phyloP scores from a whole-genome alignment of 1,140 invertebrate species.

The Thaumatotibia leucotreta region DNA sequence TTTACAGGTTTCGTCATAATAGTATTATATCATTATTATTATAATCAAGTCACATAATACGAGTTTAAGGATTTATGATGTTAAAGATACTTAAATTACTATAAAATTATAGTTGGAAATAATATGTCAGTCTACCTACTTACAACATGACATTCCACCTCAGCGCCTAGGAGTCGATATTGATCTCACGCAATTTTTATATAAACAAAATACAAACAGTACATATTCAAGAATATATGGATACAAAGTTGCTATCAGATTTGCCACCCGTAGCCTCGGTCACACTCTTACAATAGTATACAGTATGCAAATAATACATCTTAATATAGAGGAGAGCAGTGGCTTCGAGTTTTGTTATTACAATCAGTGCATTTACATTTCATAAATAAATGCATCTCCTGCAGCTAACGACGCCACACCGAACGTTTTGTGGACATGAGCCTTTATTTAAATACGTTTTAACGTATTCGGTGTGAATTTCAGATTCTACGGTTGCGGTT shows the following conservation, averaged over 20 bases:
- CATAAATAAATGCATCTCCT: conserved; percentile 74
- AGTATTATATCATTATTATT: no score
- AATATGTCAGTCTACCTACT: no score
- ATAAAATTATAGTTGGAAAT: no score
- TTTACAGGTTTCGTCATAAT: no score
- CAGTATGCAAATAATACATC: conserved; percentile 72
- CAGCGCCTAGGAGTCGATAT: no score
- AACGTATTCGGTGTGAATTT: conserved; percentile 30
- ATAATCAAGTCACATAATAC: no score
- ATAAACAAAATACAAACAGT: not conserved
- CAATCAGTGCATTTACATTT: conserved; percentile 75
- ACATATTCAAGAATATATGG: not conserved
- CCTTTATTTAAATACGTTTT: conserved; percentile 54
- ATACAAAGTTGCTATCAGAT: conserved; percentile 16
- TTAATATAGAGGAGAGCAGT: conserved; percentile 72
- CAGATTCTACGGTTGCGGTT: conserved; percentile 14
- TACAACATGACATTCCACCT: no score
- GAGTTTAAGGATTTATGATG: no score
- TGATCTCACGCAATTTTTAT: no score
- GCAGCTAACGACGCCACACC: conserved; percentile 58
- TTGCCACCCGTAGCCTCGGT: conserved; percentile 35
- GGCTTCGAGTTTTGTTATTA: conserved; percentile 73
- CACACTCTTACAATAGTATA: conserved; percentile 40
- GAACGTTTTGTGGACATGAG: conserved; percentile 51
- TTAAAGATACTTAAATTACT: no score